Evolutionary conservation across 2,797 vertebrate species (phyloP).

Genomic region (Pempheris klunzingeri): DNA sequence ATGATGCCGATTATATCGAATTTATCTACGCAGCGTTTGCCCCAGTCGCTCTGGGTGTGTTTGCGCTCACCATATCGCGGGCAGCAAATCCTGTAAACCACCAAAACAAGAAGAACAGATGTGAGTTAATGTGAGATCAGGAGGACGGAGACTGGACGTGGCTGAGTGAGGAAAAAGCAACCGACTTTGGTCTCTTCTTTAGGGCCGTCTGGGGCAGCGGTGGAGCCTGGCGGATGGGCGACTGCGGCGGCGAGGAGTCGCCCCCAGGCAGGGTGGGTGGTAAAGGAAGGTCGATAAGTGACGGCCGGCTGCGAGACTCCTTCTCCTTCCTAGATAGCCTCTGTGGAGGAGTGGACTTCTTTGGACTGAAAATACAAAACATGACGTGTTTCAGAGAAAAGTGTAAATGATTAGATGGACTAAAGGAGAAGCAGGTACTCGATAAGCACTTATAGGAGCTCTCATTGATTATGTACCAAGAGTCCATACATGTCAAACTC

Average conservation of each 20-base stretch:
- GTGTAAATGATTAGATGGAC: not conserved
- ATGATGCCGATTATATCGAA: slow-evolving; percentile 99
- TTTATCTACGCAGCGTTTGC: slow-evolving; percentile 98
- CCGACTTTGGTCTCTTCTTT: slow-evolving; percentile 99
- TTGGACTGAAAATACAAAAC: slow-evolving; percentile 86
- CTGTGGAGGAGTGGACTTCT: slow-evolving; percentile 91
- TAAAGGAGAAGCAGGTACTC: not conserved
- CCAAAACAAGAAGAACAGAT: slow-evolving; percentile 6
- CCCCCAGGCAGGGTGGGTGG: slow-evolving; percentile 93
- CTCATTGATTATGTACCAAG: not conserved
- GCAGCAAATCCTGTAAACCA: slow-evolving; percentile 93
- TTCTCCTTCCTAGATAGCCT: slow-evolving; percentile 91
- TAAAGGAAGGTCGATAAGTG: slow-evolving; percentile 95
- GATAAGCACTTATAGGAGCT: not conserved
- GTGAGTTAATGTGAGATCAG: not conserved
- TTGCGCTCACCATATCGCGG: slow-evolving; percentile 97
- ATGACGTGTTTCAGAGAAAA: slow-evolving; percentile 6
- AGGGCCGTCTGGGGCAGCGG: slow-evolving; percentile 89
- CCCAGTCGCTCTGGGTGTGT: slow-evolving; percentile 97
- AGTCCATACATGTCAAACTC: too few species aligned
- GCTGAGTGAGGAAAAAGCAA: slow-evolving; percentile 6
- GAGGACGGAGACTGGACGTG: not conserved
- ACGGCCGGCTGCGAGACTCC: slow-evolving; percentile 91
- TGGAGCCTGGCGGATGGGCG: slow-evolving; percentile 90
- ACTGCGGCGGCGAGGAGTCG: slow-evolving; percentile 94